Percentiles rank a stretch among this genome's conserved stretches.
These are phyloP conservation scores for Tetramorium alpestre DNA, from an alignment of 1,140 invertebrate species.

Conservation along the genomic window DNA sequence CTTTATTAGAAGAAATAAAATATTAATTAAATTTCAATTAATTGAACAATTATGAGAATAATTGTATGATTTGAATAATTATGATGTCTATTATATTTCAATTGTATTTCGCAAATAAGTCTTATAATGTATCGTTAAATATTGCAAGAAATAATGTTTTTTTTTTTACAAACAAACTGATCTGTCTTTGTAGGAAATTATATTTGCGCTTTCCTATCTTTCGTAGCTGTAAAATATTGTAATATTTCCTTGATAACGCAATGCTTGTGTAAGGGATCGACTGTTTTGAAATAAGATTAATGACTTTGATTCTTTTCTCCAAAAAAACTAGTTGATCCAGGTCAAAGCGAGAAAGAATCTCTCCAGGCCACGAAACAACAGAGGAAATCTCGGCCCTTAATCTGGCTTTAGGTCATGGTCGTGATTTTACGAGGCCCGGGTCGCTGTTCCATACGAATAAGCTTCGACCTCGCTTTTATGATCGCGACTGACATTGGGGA, in stretches of 20 bases:
- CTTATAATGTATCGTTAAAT: neutral
- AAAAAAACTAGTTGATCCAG: conserved; percentile 49
- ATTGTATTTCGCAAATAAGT: neutral
- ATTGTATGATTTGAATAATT: neutral
- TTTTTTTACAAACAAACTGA: too few relatives aligned
- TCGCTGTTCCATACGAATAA: conserved; percentile 50
- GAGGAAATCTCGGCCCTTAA: conserved; percentile 48
- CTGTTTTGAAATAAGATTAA: conserved; percentile 3
- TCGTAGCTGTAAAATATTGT: neutral
- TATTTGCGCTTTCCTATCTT: neutral
- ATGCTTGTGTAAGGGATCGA: neutral
- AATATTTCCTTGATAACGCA: neutral
- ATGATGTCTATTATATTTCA: neutral
- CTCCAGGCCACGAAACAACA: neutral
- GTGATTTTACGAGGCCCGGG: conserved; percentile 66
- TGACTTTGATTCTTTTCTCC: neutral
- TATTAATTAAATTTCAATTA: conserved; percentile 1
- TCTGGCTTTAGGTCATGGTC: conserved; percentile 68
- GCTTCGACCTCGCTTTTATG: conserved; percentile 30
- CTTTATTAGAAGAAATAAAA: neutral
- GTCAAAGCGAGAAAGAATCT: conserved; percentile 33
- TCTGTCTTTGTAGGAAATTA: neutral
- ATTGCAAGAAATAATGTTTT: neutral
- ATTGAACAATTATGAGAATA: neutral
- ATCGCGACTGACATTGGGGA: neutral